Evolutionary conservation across 2,888 invertebrate species (phyloP).

Genomic region (Hoplodrina ambigua): DNA sequence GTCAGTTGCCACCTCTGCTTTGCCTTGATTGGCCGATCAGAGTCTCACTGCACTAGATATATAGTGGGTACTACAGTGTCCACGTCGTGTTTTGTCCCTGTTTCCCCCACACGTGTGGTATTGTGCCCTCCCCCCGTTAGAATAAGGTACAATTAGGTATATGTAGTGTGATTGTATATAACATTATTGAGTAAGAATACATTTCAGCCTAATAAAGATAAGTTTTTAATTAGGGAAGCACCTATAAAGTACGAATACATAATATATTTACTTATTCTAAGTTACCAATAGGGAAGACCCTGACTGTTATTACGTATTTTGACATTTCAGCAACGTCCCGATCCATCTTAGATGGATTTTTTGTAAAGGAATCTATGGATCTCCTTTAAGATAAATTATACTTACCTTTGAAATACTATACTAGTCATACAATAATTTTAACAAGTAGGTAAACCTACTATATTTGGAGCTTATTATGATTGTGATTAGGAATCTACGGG

Average conservation of each 20-base stretch:
- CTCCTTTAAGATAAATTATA: not conserved
- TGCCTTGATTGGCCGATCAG: slow-evolving; percentile 10
- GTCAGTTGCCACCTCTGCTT: not conserved
- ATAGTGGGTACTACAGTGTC: not conserved
- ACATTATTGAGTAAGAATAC: not conserved
- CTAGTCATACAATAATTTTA: not conserved
- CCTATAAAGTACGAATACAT: not conserved
- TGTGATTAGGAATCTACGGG: no score
- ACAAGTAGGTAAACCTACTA: not conserved
- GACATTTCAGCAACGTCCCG: not conserved
- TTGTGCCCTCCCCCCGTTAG: no score
- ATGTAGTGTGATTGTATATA: no score
- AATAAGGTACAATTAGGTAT: no score
- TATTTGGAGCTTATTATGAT: no score
- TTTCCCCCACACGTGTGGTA: no score
- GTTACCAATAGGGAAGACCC: not conserved
- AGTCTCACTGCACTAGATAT: not conserved
- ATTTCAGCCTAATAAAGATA: not conserved
- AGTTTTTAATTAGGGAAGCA: not conserved
- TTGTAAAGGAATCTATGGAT: not conserved
- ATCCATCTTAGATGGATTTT: not conserved
- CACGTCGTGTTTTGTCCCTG: no score
- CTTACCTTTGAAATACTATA: not conserved
- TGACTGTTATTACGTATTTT: slow-evolving; percentile 4
- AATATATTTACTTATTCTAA: not conserved